Conservation (phyloP, 2,888 invertebrate genomes). For the Eupithecia tripunctaria region DNA sequence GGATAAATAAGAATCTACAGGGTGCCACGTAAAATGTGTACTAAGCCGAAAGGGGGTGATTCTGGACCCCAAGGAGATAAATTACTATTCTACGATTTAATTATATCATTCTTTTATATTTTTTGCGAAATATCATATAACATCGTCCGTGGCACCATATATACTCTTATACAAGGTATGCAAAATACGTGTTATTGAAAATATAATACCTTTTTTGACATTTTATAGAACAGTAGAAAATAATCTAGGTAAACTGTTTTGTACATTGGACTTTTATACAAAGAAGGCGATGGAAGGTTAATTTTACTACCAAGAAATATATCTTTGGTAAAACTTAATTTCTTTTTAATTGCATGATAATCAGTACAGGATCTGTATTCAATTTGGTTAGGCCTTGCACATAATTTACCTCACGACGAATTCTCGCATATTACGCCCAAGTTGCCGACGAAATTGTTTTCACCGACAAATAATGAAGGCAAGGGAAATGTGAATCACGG, state of each 20-base stretch:
- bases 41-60: too few relatives aligned
- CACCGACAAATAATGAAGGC: conserved; percentile 51
- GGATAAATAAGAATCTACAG: too few relatives aligned
- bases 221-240: neutral
- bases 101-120: too few relatives aligned
- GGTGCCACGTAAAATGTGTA: too few relatives aligned
- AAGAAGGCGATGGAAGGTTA: neutral
- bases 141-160: too few relatives aligned
- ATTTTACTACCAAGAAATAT: neutral
- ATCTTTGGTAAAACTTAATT: conserved; percentile 2
- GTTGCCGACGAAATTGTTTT: conserved; percentile 36
- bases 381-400: conserved; percentile 29
- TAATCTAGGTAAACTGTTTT: neutral
- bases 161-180: neutral
- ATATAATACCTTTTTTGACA: neutral
- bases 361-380: conserved; percentile 22
- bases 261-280: neutral
- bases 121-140: too few relatives aligned
- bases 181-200: neutral
- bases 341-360: conserved; percentile 11
- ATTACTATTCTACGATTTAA: too few relatives aligned
- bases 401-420: conserved; percentile 23
- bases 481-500: conserved; percentile 65
- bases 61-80: too few relatives aligned
- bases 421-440: conserved; percentile 22